These are phyloP conservation scores for Crotalus helleri DNA, from an alignment of 2,113 vertebrate species.

Conservation along the genomic window DNA sequence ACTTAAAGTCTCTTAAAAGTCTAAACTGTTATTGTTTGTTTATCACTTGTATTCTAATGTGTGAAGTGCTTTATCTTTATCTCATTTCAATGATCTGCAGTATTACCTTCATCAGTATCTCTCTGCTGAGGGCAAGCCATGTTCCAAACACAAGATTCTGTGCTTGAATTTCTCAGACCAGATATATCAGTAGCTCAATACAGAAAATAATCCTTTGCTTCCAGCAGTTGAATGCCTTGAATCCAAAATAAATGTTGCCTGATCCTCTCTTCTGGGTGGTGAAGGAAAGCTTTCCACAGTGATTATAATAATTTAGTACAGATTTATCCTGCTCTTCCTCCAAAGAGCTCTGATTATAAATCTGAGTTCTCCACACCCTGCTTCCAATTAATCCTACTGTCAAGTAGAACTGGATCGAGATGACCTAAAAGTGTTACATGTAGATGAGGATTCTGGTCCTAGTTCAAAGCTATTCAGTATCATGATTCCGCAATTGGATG, in stretches of 20 bases:
- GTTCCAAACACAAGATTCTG: not conserved
- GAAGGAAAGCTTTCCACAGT: not conserved
- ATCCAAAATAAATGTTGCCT: not conserved
- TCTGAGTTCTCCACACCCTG: not conserved
- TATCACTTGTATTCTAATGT: not conserved
- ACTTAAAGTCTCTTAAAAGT: not conserved
- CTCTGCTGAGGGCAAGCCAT: not conserved
- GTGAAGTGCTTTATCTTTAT: not conserved
- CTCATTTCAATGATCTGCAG: not conserved
- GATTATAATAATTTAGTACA: not conserved
- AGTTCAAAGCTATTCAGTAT: not conserved
- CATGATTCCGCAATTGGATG: not conserved
- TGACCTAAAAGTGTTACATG: not conserved
- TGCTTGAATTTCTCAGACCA: not conserved
- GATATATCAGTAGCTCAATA: too few relatives aligned
- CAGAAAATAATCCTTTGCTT: not conserved
- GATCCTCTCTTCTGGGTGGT: not conserved
- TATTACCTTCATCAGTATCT: not conserved
- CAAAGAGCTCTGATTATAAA: not conserved
- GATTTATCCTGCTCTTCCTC: not conserved
- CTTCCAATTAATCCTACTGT: not conserved
- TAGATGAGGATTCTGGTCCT: not conserved
- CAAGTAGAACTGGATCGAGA: not conserved
- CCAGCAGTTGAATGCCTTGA: not conserved
- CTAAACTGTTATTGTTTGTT: not conserved